These are phyloP conservation scores for Labia minor DNA, from an alignment of 2,888 invertebrate genomes.

Conservation along the genomic window DNA sequence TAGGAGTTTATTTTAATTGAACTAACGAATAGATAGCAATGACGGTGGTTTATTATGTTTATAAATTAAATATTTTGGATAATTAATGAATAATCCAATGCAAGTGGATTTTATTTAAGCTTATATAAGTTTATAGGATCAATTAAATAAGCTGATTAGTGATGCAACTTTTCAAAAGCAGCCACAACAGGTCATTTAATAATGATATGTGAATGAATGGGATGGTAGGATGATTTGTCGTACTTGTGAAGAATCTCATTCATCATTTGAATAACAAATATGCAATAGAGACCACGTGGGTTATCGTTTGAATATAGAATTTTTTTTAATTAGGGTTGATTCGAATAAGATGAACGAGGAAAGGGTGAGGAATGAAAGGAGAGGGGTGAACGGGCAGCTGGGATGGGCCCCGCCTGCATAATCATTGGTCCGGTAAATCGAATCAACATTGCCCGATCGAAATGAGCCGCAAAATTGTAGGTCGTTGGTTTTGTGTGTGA, in stretches of 20 bases:
- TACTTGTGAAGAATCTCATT: background rate
- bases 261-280: background rate
- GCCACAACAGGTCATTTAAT: slow-evolving; percentile 1
- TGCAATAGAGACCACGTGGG: background rate
- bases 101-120: background rate
- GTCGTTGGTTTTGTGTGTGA: slow-evolving; percentile 19
- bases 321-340: background rate
- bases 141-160: background rate
- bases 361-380: background rate
- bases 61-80: too few relatives aligned
- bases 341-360: background rate
- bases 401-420: background rate
- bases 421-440: slow-evolving; percentile 23
- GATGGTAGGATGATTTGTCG: background rate
- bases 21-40: too few relatives aligned
- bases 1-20: too few relatives aligned
- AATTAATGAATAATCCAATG: background rate
- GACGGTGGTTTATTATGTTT: too few relatives aligned
- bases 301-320: background rate
- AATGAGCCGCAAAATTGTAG: slow-evolving; percentile 24
- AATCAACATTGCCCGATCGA: slow-evolving; percentile 25
- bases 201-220: background rate
- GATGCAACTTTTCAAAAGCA: background rate
- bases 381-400: background rate
- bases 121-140: background rate